A percentile compares a stretch with the other conserved stretches of the same genome.
Conservation (phyloP, 2,113 vertebrate genomes). For the Thunnus maccoyii region DNA sequence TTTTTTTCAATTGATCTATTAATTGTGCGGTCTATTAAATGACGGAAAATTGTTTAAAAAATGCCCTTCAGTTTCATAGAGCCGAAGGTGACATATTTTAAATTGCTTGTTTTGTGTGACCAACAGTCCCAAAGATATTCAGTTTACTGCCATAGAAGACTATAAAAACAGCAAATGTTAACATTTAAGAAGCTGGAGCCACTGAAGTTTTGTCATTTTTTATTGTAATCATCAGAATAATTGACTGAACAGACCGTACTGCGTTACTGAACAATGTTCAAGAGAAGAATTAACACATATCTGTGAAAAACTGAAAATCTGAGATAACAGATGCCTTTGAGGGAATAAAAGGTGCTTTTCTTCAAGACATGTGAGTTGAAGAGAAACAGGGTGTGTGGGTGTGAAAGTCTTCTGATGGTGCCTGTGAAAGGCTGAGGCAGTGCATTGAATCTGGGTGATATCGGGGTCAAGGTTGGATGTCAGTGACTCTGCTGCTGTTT, state of each 20-base stretch:
- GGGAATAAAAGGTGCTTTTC: slow-evolving; percentile 42
- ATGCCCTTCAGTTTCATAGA: no score
- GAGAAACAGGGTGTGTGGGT: slow-evolving; percentile 50
- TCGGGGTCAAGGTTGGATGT: slow-evolving; percentile 61
- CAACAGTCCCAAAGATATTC: no score
- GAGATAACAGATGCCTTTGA: slow-evolving; percentile 26
- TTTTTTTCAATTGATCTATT: no score
- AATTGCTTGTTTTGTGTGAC: no score
- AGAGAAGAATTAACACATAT: slow-evolving; percentile 16
- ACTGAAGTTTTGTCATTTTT: no score
- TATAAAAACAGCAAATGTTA: no score
- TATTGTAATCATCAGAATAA: background rate
- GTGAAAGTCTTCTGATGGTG: slow-evolving; percentile 43
- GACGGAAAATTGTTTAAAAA: no score
- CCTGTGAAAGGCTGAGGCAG: slow-evolving; percentile 41
- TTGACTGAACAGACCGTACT: background rate
- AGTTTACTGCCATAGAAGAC: no score
- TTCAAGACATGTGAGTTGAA: slow-evolving; percentile 25
- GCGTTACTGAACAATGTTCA: background rate
- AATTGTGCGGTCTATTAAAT: no score
- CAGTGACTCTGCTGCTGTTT: slow-evolving; percentile 33
- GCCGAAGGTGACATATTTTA: no score
- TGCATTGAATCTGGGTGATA: slow-evolving; percentile 49
- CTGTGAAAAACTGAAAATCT: background rate
- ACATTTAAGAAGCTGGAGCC: no score